Percentiles rank a stretch among this genome's conserved stretches.
Conservation (phyloP, 2,113 vertebrate genomes). For the Elaphurus davidianus region DNA sequence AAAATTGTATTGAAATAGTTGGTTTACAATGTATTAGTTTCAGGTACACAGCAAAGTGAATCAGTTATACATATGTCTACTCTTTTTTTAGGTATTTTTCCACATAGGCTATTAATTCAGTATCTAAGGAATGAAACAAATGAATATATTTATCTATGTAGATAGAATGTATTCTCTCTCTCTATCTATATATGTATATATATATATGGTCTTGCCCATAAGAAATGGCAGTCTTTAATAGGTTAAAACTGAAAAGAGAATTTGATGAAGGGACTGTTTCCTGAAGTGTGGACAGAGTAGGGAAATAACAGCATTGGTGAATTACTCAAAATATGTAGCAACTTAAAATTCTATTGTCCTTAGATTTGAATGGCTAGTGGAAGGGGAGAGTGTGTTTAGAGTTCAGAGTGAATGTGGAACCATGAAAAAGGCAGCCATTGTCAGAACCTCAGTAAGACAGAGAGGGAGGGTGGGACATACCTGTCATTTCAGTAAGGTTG, state of each 20-base stretch:
- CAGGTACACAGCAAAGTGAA: not conserved
- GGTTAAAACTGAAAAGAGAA: not conserved
- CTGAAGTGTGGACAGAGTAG: not conserved
- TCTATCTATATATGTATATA: not conserved
- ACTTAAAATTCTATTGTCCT: not conserved
- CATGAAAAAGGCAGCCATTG: not conserved
- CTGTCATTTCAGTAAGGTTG: not conserved
- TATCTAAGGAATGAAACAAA: not conserved
- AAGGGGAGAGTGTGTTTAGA: not conserved
- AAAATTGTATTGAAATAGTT: not conserved
- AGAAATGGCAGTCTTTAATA: not conserved
- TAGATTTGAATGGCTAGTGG: not conserved
- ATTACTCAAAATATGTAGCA: not conserved
- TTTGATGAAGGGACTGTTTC: not conserved
- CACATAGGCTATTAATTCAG: not conserved
- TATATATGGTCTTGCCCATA: not conserved
- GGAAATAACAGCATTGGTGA: not conserved
- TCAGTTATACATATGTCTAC: not conserved
- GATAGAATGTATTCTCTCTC: not conserved
- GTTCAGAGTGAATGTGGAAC: not conserved
- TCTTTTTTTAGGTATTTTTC: not conserved
- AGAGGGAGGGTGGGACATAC: not conserved
- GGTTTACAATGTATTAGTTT: not conserved
- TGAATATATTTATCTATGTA: not conserved
- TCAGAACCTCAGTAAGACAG: not conserved